Evolutionary conservation across 2,797 vertebrate species (phyloP).

Genomic region (Phyllotis vaccarum): DNA sequence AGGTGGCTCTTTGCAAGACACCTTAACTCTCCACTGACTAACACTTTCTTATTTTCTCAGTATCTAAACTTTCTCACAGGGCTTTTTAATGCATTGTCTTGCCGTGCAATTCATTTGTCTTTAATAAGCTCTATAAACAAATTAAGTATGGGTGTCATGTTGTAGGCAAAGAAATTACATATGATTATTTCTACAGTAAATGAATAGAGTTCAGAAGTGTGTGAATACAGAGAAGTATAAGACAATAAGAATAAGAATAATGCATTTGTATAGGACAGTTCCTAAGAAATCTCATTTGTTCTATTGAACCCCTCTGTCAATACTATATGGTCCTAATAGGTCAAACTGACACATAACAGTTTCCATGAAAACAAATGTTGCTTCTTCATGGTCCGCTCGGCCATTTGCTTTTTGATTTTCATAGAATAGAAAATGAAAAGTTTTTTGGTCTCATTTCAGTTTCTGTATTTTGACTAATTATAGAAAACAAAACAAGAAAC

Average conservation of each 20-base stretch:
- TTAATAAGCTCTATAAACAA: background rate
- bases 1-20: background rate
- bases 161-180: background rate
- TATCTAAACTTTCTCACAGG: background rate
- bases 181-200: background rate
- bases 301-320: background rate
- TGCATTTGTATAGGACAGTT: background rate
- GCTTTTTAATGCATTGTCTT: background rate
- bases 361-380: background rate
- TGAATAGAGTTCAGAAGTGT: background rate
- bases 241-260: too few relatives aligned
- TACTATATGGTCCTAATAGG: background rate
- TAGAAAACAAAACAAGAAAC: background rate
- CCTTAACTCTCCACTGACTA: background rate
- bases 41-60: background rate
- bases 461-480: conserved; percentile 5
- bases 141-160: background rate
- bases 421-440: background rate
- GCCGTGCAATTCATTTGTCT: background rate
- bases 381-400: background rate
- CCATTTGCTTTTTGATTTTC: background rate
- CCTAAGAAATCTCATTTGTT: background rate
- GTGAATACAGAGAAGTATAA: background rate
- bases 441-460: background rate
- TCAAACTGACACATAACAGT: background rate